Evolutionary conservation across 2,888 invertebrate species (phyloP), one percentile per base, ranked within the genome.

Genomic region (Trypoxylon attenuatum): DNA sequence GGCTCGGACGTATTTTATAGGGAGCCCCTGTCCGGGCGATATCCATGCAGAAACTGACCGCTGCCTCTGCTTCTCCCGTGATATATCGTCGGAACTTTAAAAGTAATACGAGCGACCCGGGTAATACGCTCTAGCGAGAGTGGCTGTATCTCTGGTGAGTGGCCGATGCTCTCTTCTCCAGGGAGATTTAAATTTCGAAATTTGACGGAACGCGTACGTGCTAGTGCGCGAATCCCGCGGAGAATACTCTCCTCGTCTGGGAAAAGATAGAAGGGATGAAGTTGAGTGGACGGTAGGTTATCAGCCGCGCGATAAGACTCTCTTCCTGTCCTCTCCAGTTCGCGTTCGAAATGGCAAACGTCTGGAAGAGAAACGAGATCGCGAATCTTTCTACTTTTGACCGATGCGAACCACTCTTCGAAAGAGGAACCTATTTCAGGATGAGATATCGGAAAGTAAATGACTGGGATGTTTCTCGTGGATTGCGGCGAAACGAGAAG

Each of bases 1-100:
- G 86, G 86, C 84, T 86, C 69, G 86, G 80, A 86, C 84, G 84
- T 84, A 85, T 85, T 86, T 87, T 87, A 86, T 87, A 86, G 84
- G 82, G 82, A 70, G 65, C 66, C 61, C 54, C 56, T 58, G 65
- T 74, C 71, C 64, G 51, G 58, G 57, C 76, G 73, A 73, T 78
- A 75, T 77, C 77, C 75, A 71, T 74, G 69, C 78, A 72, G 73
- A 80, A 79, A 83, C 82, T 86, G 86, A 85, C 86, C 86, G 80
- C 81, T 82, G 83, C 79, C 33, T 33, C 13, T 80, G 76, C 51
- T 70, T 59, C 66, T 60, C 53, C 18, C 65, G 73, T 84, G 84
- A 85, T 84, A 81, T 81, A 86, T 81, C 70, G 81, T 77, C 83
- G 82, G 82, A 83, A 83, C 82, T 85, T 86, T 85, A 82, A 84